phyloP scores from a whole-genome alignment of 2,113 vertebrate genomes.

The Pungitius pungitius region DNA sequence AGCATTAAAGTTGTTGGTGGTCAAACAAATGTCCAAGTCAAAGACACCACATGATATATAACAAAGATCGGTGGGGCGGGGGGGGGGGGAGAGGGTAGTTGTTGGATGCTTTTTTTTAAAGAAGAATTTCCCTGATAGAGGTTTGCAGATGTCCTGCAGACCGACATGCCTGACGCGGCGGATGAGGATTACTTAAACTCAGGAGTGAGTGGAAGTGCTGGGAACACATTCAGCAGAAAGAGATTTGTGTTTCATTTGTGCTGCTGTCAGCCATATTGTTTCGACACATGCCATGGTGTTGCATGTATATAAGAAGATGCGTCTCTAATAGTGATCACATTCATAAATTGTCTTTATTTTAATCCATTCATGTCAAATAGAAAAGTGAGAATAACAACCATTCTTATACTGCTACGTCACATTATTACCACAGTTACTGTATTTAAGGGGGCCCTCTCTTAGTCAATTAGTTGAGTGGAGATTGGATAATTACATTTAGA shows the following conservation, averaged over 20 bases:
- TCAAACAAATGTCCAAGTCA: too few relatives aligned
- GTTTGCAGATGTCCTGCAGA: neutral
- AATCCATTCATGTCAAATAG: neutral
- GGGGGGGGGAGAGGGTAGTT: too few relatives aligned
- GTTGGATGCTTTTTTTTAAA: too few relatives aligned
- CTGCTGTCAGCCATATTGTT: neutral
- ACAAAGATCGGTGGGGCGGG: too few relatives aligned
- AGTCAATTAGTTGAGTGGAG: neutral
- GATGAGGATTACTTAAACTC: slow-evolving; percentile 42
- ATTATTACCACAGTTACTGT: neutral
- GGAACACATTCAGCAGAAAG: slow-evolving; percentile 7
- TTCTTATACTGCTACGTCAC: neutral
- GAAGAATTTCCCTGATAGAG: neutral
- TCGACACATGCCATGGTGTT: neutral
- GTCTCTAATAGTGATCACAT: too few relatives aligned
- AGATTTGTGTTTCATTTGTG: neutral
- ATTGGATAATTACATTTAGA: too few relatives aligned
- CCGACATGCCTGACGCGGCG: neutral
- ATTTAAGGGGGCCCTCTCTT: too few relatives aligned
- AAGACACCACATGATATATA: too few relatives aligned
- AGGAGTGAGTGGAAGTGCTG: slow-evolving; percentile 32
- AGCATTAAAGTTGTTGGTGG: too few relatives aligned
- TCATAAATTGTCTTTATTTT: neutral
- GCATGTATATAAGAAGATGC: too few relatives aligned
- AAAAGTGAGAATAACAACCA: neutral